Evolutionary conservation across 2,797 vertebrate species (phyloP).

Genomic region (Artibeus jamaicensis): DNA sequence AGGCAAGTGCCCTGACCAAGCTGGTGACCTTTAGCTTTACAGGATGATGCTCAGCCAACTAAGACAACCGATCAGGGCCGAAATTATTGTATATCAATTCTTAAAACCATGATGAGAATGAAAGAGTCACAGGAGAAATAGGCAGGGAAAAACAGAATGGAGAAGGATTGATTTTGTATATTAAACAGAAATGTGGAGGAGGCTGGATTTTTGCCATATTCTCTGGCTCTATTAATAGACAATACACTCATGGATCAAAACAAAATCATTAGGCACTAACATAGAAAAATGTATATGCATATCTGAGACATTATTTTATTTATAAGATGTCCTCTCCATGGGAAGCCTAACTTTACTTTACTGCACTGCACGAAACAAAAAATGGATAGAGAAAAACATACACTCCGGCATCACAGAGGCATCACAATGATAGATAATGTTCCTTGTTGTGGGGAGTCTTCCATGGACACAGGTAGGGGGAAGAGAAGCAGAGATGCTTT

Average conservation of each 20-base stretch:
- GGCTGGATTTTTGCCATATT: conserved; percentile 49
- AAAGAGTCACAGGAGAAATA: conserved; percentile 47
- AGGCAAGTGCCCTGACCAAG: background rate
- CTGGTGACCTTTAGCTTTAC: background rate
- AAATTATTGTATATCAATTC: conserved; percentile 15
- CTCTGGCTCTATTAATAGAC: conserved; percentile 44
- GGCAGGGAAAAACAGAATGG: conserved; percentile 14
- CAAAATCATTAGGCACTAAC: conserved; percentile 51
- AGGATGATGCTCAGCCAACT: background rate
- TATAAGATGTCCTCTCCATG: background rate
- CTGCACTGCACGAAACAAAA: conserved; percentile 15
- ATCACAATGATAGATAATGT: conserved; percentile 32
- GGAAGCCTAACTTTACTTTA: conserved; percentile 47
- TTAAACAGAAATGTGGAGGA: conserved; percentile 58
- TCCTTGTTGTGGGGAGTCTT: background rate
- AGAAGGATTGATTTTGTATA: conserved; percentile 53
- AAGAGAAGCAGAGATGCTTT: conserved; percentile 8
- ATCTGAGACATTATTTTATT: conserved; percentile 55
- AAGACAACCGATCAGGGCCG: background rate
- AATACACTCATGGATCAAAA: conserved; percentile 32
- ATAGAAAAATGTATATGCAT: background rate
- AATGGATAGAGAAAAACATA: conserved; percentile 26
- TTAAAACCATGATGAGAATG: conserved; percentile 54
- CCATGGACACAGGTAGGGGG: background rate
- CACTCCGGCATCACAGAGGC: conserved; percentile 22